A percentile compares a stretch with the other conserved stretches of the same genome.
phyloP scores from a whole-genome alignment of 1,140 invertebrate species.

The Odontomachus brunneus region DNA sequence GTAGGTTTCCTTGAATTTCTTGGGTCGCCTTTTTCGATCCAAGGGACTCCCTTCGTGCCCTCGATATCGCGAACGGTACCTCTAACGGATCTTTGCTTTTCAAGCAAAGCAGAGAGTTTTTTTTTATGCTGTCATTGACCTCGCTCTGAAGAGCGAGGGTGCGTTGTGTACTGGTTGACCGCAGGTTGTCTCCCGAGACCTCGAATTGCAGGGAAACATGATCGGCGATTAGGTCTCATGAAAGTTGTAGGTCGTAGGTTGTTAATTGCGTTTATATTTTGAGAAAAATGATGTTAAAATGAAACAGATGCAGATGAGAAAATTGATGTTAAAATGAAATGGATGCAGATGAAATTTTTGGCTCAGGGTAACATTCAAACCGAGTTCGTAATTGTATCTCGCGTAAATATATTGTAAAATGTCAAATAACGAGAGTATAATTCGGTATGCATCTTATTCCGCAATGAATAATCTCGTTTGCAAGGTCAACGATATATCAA shows the following conservation, averaged over 20 bases:
- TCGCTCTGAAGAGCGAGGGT: slow-evolving; percentile 12
- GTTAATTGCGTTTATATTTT: background rate
- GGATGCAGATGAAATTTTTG: background rate
- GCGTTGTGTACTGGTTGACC: slow-evolving; percentile 9
- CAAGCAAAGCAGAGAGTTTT: slow-evolving; percentile 62
- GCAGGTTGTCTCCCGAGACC: slow-evolving; percentile 23
- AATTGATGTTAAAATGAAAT: background rate
- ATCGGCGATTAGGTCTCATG: too few relatives aligned
- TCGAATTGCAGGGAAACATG: background rate
- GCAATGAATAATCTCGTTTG: background rate
- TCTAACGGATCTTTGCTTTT: slow-evolving; percentile 72
- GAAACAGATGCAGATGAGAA: background rate
- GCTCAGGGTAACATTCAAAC: background rate
- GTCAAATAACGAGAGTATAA: background rate
- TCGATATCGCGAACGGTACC: slow-evolving; percentile 61
- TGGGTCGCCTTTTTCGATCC: slow-evolving; percentile 57
- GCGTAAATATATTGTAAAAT: slow-evolving; percentile 1
- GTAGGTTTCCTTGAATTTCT: slow-evolving; percentile 67
- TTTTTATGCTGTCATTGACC: slow-evolving; percentile 30
- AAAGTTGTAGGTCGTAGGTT: background rate
- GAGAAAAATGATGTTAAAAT: background rate
- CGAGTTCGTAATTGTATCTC: background rate
- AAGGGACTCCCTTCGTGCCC: slow-evolving; percentile 9
- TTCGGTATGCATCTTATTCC: background rate
- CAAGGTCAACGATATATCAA: background rate